These are phyloP conservation scores for Procapra przewalskii DNA, from an alignment of 2,113 vertebrate species.

Conservation along the genomic window DNA sequence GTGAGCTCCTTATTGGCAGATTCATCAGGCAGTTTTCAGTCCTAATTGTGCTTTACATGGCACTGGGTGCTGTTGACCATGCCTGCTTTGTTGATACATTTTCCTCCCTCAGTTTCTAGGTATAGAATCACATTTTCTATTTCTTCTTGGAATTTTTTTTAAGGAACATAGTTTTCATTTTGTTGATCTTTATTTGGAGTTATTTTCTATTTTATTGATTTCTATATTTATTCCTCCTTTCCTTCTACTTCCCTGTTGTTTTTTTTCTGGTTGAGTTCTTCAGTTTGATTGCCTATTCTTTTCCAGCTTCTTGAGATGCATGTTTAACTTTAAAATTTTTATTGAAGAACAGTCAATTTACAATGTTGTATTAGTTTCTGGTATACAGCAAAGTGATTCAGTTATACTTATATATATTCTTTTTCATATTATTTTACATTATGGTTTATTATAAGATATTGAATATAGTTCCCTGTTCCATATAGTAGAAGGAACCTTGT, in stretches of 20 bases:
- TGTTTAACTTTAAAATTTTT: neutral
- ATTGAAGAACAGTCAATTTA: neutral
- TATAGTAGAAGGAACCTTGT: neutral
- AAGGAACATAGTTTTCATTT: neutral
- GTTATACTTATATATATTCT: neutral
- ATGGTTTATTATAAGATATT: neutral
- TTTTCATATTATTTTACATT: neutral
- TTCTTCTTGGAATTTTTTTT: neutral
- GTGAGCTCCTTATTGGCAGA: neutral
- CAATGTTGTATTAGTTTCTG: neutral
- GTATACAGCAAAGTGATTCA: neutral
- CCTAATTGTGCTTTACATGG: neutral
- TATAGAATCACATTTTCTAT: neutral
- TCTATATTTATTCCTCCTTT: constrained; percentile 21
- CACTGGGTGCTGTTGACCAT: neutral
- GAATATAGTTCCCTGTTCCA: neutral
- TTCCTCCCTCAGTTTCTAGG: neutral
- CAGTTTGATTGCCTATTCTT: neutral
- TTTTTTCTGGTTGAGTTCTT: neutral
- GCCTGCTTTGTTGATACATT: neutral
- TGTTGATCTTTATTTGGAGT: constrained; percentile 12
- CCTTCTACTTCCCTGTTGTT: neutral
- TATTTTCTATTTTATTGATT: constrained; percentile 10
- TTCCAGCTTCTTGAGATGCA: neutral
- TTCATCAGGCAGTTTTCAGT: neutral